phyloP scores from a whole-genome alignment of 2,113 vertebrate genomes.

The Forbesichthys agassizii region DNA sequence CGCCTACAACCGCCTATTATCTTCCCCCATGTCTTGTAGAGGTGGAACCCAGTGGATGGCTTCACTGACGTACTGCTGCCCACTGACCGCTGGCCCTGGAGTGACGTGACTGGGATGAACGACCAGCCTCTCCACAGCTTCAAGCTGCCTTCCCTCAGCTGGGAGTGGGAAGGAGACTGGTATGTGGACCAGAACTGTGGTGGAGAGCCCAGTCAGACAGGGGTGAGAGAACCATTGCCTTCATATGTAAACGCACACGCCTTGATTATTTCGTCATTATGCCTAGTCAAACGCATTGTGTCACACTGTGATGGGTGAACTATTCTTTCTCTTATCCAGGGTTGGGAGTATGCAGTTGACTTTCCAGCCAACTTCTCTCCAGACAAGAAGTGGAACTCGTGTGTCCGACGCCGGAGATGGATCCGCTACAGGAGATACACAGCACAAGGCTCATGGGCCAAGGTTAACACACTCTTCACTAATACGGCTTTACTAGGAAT shows the following conservation, averaged over 20 bases:
- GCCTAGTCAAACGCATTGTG: neutral
- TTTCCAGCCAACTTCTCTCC: constrained; percentile 92
- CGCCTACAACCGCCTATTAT: neutral
- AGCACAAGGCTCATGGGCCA: constrained; percentile 87
- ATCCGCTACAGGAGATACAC: constrained; percentile 94
- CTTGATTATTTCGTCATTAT: neutral
- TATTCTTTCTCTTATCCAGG: constrained; percentile 67
- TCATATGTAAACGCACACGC: neutral
- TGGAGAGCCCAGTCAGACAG: constrained; percentile 92
- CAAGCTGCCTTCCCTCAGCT: constrained; percentile 86
- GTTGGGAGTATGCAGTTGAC: constrained; percentile 95
- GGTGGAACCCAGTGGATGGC: constrained; percentile 96
- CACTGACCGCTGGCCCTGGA: constrained; percentile 98
- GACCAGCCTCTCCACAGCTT: constrained; percentile 89
- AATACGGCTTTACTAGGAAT: neutral
- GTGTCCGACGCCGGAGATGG: constrained; percentile 92
- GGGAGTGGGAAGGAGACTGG: constrained; percentile 99
- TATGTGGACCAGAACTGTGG: constrained; percentile 96
- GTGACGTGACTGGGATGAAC: constrained; percentile 88
- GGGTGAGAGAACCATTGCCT: constrained; percentile 83
- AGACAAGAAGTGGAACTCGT: constrained; percentile 97
- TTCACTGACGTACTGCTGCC: constrained; percentile 93
- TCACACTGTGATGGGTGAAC: neutral
- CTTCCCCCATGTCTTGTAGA: constrained; percentile 66
- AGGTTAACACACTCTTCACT: constrained; percentile 69